phyloP scores from a whole-genome alignment of 2,797 vertebrate genomes.

The Lithobates pipiens region DNA sequence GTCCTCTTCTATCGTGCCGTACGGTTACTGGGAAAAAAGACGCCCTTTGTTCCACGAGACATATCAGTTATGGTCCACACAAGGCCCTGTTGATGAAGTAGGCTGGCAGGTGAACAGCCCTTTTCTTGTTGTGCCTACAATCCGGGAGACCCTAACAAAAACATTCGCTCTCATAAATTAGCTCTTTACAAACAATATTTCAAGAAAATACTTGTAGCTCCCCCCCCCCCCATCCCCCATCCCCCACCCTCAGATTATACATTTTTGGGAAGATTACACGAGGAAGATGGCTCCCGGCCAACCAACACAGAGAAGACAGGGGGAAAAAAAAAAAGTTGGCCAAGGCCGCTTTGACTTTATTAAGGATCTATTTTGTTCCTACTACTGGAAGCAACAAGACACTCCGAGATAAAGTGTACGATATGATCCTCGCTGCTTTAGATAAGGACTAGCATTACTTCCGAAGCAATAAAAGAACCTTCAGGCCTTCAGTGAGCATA shows the following conservation, averaged over 20 bases:
- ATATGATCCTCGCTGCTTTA: constrained; percentile 73
- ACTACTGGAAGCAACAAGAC: constrained; percentile 76
- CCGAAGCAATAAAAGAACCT: constrained; percentile 72
- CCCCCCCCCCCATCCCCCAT: constrained; percentile 76
- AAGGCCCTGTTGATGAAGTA: constrained; percentile 71
- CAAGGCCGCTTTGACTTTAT: constrained; percentile 74
- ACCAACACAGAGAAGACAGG: background rate
- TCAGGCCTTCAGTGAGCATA: constrained; percentile 70
- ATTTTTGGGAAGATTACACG: constrained; percentile 89
- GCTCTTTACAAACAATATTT: constrained; percentile 75
- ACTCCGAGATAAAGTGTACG: constrained; percentile 75
- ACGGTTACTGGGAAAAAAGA: constrained; percentile 64
- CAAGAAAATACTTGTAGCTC: constrained; percentile 74
- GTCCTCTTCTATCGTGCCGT: constrained; percentile 62
- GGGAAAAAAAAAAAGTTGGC: constrained; percentile 67
- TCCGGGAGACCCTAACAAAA: constrained; percentile 72
- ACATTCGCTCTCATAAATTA: constrained; percentile 76
- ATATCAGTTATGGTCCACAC: constrained; percentile 60
- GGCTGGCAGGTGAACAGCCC: constrained; percentile 70
- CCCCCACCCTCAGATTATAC: constrained; percentile 77
- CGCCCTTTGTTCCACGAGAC: constrained; percentile 65
- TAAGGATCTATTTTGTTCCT: constrained; percentile 74
- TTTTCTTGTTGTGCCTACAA: constrained; percentile 71
- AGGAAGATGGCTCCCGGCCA: constrained; percentile 88
- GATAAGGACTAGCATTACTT: constrained; percentile 74